Evolutionary conservation across 2,888 invertebrate genomes (phyloP), one percentile per base, ranked within the genome.

Genomic region (Pocota personata): DNA sequence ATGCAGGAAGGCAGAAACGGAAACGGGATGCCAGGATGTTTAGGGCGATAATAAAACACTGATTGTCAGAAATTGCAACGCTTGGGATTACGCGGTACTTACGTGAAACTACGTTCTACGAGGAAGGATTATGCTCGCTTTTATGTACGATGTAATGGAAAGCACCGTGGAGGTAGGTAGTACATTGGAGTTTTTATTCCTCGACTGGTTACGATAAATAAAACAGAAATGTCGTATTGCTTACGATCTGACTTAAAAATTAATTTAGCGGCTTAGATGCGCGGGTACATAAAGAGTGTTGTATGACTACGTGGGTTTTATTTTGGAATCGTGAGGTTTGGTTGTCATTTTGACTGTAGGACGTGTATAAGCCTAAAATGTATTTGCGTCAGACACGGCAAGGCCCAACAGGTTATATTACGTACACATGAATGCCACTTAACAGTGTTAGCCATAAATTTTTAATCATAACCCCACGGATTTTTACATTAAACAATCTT

Each of bases 1-100:
- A 71, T 69, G 75, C 71, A 58, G 40, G 24, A 58, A 58, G 52
- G 8, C 60, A n/a, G 32, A 50, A 80, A 80, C 62, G 40, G 64
- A 66, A 72, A 71, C 52, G 14, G 57, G 50, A 60, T 43, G 50
- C 43, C 55, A 46, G 57, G 50, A 72, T 58, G n/a, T 52, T 78
- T 14, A 55, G 50, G 27, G 72, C n/a, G 32, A 1, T 37, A 72
- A 77, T 82, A 77, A 77, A 78, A 78, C 77, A 73, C 72, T 72
- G 67, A 78, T 72, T 77, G 58, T 77, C 58, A 60, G 77, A 67
- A 72, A 72, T 77, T 83, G 82, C 82, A 78, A 67, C 66, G 58
- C 40, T 35, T 43, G 60, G 69, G 60, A 58, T 67, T 77, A 60
- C 24, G 69, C 50, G 62, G 32, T 69, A 60, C 52, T 69, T 69